These are phyloP conservation scores for Meda fulgida DNA, from an alignment of 2,797 vertebrate species.

Conservation along the genomic window DNA sequence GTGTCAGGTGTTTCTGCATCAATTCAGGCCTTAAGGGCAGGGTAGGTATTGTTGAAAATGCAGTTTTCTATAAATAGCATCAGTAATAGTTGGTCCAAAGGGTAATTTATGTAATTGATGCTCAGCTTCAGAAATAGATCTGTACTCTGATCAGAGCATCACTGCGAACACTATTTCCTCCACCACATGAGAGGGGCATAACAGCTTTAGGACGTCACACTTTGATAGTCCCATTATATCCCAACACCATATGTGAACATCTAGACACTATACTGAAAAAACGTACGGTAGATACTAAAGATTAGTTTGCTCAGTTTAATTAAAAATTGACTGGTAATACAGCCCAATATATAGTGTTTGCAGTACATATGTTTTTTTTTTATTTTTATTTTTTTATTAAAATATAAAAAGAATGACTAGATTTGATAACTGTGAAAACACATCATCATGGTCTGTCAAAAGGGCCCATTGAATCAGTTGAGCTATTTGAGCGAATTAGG, in stretches of 20 bases:
- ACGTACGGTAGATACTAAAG: neutral
- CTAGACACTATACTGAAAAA: neutral
- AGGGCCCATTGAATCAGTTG: neutral
- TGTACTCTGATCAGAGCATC: constrained; percentile 21
- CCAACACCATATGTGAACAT: constrained; percentile 8
- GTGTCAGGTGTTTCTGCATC: constrained; percentile 15
- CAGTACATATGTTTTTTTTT: no score
- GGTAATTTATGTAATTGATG: constrained; percentile 40
- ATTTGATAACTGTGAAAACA: neutral
- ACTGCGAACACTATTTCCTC: neutral
- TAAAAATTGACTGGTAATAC: no score
- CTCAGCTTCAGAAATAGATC: constrained; percentile 47
- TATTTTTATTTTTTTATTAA: no score
- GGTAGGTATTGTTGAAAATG: constrained; percentile 29
- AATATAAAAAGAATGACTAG: no score
- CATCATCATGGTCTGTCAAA: neutral
- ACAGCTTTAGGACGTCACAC: constrained; percentile 11
- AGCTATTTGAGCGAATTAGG: neutral
- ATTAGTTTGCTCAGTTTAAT: no score
- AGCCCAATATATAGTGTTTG: neutral
- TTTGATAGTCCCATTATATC: neutral
- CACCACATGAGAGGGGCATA: neutral
- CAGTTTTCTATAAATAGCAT: constrained; percentile 42
- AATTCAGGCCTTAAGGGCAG: constrained; percentile 1
- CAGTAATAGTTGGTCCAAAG: constrained; percentile 31